These are phyloP conservation scores for Saturnia pavonia DNA, from an alignment of 2,888 invertebrate species.

Conservation along the genomic window DNA sequence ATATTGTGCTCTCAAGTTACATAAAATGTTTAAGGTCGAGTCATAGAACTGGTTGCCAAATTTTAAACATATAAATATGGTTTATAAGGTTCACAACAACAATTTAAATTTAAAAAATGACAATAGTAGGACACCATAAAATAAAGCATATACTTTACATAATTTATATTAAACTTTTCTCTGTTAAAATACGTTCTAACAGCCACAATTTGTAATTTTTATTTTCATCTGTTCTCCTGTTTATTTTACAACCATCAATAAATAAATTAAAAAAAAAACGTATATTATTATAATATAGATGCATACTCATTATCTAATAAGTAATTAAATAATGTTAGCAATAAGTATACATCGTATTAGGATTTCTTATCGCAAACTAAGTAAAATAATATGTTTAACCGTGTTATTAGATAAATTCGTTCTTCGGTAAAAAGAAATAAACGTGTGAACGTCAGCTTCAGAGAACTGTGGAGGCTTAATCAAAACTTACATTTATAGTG, in stretches of 20 bases:
- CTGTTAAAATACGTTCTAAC: neutral
- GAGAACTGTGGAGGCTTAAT: constrained; percentile 39
- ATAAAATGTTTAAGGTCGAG: neutral
- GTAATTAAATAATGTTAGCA: neutral
- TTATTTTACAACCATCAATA: neutral
- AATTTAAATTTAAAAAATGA: no score
- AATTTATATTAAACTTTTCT: neutral
- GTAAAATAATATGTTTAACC: constrained; percentile 5
- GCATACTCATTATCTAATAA: neutral
- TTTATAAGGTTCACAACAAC: neutral
- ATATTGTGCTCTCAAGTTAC: neutral
- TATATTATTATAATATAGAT: neutral
- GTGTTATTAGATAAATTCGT: neutral
- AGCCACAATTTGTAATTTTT: neutral
- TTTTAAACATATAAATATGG: neutral
- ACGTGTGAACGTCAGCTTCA: constrained; percentile 53
- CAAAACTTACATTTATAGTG: constrained; percentile 35
- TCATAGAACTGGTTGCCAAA: neutral
- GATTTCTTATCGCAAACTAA: neutral
- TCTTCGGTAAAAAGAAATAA: constrained; percentile 1
- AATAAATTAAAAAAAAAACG: neutral
- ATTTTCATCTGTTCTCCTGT: no score
- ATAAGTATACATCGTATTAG: neutral
- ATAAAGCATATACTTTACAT: neutral
- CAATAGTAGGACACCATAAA: no score